Percentiles rank a stretch among this genome's conserved stretches.
Evolutionary conservation across 2,888 invertebrate genomes (phyloP).

Genomic region (Perizoma flavofasciatum): DNA sequence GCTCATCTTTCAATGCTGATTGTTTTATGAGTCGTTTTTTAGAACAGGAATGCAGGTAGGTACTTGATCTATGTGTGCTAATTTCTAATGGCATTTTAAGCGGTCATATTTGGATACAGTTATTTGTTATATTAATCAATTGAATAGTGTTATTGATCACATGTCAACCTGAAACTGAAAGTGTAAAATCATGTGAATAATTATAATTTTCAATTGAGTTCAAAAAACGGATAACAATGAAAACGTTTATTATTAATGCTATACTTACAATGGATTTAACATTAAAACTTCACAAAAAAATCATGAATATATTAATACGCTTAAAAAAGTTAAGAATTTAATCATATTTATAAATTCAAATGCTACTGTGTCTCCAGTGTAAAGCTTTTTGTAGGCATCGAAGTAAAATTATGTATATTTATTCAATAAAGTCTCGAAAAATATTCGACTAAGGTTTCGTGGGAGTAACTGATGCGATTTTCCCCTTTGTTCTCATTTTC

Average conservation of each 20-base stretch:
- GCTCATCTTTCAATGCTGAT: slow-evolving; percentile 34
- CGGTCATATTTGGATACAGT: background rate
- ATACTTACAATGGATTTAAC: too few species aligned
- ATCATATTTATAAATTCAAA: slow-evolving; percentile 40
- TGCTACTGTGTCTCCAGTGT: slow-evolving; percentile 43
- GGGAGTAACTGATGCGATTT: slow-evolving; percentile 70
- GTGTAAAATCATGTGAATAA: too few species aligned
- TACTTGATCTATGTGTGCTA: background rate
- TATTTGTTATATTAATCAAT: too few species aligned
- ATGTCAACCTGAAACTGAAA: too few species aligned
- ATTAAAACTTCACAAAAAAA: slow-evolving; percentile 26
- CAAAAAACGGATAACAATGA: too few species aligned
- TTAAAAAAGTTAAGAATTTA: slow-evolving; percentile 28
- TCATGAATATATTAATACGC: slow-evolving; percentile 34
- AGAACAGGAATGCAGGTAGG: background rate
- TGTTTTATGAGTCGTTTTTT: slow-evolving; percentile 37
- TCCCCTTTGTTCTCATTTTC: slow-evolving; percentile 70
- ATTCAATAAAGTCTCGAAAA: slow-evolving; percentile 75
- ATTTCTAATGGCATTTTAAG: background rate
- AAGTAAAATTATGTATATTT: slow-evolving; percentile 75
- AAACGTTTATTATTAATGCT: too few species aligned
- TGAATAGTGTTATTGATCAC: too few species aligned
- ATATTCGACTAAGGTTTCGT: slow-evolving; percentile 66
- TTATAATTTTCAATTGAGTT: too few species aligned
- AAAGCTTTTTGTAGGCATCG: slow-evolving; percentile 63